Conservation (phyloP, 2,797 vertebrate species). For the Pelochelys cantorii region DNA sequence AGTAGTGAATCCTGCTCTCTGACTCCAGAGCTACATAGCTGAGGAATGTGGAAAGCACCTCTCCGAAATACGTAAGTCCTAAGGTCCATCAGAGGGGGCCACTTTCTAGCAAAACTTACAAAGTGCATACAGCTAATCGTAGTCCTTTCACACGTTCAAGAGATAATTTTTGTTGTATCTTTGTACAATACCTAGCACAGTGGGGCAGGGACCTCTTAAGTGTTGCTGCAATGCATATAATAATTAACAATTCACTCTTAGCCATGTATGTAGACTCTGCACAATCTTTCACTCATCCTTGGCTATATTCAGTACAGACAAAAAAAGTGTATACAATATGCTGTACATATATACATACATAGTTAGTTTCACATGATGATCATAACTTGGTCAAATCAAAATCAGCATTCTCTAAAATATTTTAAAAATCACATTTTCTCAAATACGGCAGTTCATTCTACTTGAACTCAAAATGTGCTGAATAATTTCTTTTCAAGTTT, state of each 20-base stretch:
- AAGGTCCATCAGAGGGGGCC: background rate
- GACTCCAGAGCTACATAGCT: background rate
- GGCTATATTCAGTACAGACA: background rate
- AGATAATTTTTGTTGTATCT: background rate
- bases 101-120: background rate
- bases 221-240: background rate
- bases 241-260: too few relatives aligned
- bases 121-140: background rate
- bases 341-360: background rate
- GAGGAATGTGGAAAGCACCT: background rate
- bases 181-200: background rate
- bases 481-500: background rate
- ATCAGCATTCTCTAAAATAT: background rate
- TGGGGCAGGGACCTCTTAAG: background rate
- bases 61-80: background rate
- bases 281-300: background rate
- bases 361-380: background rate
- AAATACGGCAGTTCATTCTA: background rate
- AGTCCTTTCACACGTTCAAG: background rate
- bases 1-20: background rate
- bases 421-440: background rate
- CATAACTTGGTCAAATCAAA: slow-evolving; percentile 1
- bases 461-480: background rate
- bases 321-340: background rate
- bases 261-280: background rate